Conservation (phyloP, 2,797 vertebrate species). For the Myripristis murdjan region DNA sequence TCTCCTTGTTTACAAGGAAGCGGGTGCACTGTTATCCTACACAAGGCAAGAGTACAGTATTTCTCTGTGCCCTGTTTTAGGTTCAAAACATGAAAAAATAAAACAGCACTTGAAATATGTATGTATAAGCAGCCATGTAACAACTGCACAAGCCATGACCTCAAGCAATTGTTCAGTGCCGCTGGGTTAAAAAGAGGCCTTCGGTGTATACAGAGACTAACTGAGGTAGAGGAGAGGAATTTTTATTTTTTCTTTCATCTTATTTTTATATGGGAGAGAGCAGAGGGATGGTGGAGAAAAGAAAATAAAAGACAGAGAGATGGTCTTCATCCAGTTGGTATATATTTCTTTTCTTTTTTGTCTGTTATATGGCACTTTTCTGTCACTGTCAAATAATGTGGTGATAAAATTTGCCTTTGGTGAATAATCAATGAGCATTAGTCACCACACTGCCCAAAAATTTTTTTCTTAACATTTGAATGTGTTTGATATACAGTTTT, state of each 20-base stretch:
- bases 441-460: too few species aligned
- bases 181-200: background rate
- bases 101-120: background rate
- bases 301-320: background rate
- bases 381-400: too few species aligned
- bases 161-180: background rate
- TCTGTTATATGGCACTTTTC: too few species aligned
- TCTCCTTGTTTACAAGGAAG: background rate
- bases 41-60: too few species aligned
- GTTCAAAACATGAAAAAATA: background rate
- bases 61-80: background rate
- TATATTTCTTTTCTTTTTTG: too few species aligned
- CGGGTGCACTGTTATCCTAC: background rate
- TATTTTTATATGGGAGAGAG: background rate
- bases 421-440: too few species aligned
- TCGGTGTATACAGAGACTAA: background rate
- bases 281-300: background rate
- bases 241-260: slow-evolving; percentile 12
- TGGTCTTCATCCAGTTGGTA: too few species aligned
- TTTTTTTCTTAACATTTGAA: too few species aligned
- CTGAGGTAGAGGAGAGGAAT: slow-evolving; percentile 3
- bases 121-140: background rate
- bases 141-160: background rate
- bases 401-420: too few species aligned
- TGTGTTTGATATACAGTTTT: background rate